These are phyloP conservation scores for Brachionus sp. DNA, from an alignment of 1,140 invertebrate genomes.

Conservation along the genomic window DNA sequence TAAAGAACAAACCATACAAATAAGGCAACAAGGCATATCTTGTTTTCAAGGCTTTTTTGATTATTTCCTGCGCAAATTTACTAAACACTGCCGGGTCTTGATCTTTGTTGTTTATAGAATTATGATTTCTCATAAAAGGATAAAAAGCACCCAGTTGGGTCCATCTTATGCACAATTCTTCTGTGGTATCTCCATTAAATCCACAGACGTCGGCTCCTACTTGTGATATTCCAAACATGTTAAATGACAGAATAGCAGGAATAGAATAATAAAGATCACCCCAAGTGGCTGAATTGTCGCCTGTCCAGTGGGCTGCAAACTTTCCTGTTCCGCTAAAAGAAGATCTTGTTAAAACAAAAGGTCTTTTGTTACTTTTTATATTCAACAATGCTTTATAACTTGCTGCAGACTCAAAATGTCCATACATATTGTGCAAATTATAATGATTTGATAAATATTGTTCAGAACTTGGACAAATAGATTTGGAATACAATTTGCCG, in stretches of 20 bases:
- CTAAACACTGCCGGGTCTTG: slow-evolving; percentile 53
- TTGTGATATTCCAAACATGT: slow-evolving; percentile 67
- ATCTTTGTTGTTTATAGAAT: slow-evolving; percentile 47
- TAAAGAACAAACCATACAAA: slow-evolving; percentile 64
- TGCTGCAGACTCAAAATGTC: slow-evolving; percentile 54
- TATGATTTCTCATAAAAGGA: slow-evolving; percentile 65
- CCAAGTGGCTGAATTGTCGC: slow-evolving; percentile 60
- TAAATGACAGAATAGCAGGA: slow-evolving; percentile 51
- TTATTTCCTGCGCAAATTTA: slow-evolving; percentile 44
- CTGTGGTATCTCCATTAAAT: slow-evolving; percentile 42
- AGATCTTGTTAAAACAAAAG: slow-evolving; percentile 77
- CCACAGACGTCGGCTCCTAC: slow-evolving; percentile 87
- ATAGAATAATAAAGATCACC: slow-evolving; percentile 56
- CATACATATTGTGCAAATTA: slow-evolving; percentile 75
- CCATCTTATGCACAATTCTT: slow-evolving; percentile 62
- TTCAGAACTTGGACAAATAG: slow-evolving; percentile 49
- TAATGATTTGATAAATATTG: slow-evolving; percentile 64
- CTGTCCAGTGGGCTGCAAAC: slow-evolving; percentile 83
- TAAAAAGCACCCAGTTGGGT: slow-evolving; percentile 64
- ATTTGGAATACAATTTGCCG: background rate
- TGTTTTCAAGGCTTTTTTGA: slow-evolving; percentile 64
- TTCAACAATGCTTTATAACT: slow-evolving; percentile 54
- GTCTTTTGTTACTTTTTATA: slow-evolving; percentile 61
- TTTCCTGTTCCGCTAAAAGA: slow-evolving; percentile 75
- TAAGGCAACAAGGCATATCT: slow-evolving; percentile 75